Base-by-base conservation (phyloP, 2,888 invertebrate species). In the Mylabris sibirica region DNA sequence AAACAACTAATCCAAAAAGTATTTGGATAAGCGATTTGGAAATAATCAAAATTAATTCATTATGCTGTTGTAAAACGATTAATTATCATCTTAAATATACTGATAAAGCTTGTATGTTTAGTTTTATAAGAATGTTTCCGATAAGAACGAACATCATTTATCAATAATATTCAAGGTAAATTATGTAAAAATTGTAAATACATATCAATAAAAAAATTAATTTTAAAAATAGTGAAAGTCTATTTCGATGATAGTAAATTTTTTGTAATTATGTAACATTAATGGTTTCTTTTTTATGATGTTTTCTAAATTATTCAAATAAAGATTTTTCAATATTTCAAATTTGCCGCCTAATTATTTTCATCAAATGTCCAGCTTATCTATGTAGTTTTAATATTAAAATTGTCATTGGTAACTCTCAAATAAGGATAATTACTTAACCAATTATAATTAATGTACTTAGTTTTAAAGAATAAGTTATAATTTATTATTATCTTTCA, bases 171-270 rank as follows among this genome's bases (percentile, higher is more conserved):
- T 53, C 53, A 53, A 53, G 53, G 53, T 53, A 24, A 53, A 53
- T 53, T 53, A 53, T 53, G 2, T 53, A 20, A 53, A 53, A 53
- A 53, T 53, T 9, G 3, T 44, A n/a, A 6, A 30, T 4, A 44
- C 44, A 17, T 44, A 17, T 41, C 41, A 41, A 41, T 41, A 41
- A 41, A 41, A n/a, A 14, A n/a, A 2, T 44, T 44, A 5, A 5
- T 53, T 53, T 53, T 53, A 9, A 53, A 22, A 53, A 53, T 3
- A 53, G 49, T 22, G 49, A 53, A 53, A 53, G 49, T 44, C 20
- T 22, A 53, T 53, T 53, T 53, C 9, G 22, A 22, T 22, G 20
- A 53, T 9, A 53, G 20, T 53, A 11, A 53, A 53, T 22, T 22
- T 53, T 22, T 11, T 20, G 20, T n/a, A 22, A 53, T 53, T 53